Conservation (phyloP, 2,888 invertebrate genomes). For the Orthonychiurus folsomi region DNA sequence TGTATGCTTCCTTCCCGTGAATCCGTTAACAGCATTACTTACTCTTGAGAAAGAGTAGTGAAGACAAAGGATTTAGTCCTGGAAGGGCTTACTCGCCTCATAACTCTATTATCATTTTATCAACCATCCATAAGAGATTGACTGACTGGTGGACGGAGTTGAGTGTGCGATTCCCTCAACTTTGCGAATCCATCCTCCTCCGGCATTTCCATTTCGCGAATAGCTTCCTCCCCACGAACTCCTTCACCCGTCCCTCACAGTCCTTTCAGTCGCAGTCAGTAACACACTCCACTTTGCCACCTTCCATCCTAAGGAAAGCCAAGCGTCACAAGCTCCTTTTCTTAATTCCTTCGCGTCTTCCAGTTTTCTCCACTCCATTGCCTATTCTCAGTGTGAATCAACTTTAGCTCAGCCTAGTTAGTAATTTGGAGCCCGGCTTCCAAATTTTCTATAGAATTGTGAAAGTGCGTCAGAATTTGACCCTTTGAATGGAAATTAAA, state of each 20-base stretch:
- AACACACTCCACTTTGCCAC: neutral
- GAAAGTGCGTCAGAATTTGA: too few relatives aligned
- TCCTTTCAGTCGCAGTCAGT: neutral
- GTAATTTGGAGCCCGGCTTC: too few relatives aligned
- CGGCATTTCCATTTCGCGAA: neutral
- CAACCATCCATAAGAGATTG: neutral
- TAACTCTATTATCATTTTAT: constrained; percentile 1
- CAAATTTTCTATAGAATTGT: too few relatives aligned
- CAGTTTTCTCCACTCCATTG: too few relatives aligned
- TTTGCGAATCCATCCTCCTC: neutral
- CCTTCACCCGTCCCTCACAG: neutral
- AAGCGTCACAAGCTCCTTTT: too few relatives aligned
- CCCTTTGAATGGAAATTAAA: too few relatives aligned
- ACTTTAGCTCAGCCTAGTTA: too few relatives aligned
- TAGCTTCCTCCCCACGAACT: neutral
- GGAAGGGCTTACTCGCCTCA: neutral
- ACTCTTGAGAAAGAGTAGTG: neutral
- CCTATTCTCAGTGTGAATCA: too few relatives aligned
- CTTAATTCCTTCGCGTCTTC: too few relatives aligned
- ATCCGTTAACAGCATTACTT: neutral
- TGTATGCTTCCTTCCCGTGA: neutral
- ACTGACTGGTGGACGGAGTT: neutral
- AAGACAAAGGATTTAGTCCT: neutral
- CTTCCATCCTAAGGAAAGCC: too few relatives aligned
- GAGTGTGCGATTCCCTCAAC: neutral